Evolutionary conservation across 2,888 invertebrate species (phyloP).

Genomic region (Zootermopsis nevadensis): DNA sequence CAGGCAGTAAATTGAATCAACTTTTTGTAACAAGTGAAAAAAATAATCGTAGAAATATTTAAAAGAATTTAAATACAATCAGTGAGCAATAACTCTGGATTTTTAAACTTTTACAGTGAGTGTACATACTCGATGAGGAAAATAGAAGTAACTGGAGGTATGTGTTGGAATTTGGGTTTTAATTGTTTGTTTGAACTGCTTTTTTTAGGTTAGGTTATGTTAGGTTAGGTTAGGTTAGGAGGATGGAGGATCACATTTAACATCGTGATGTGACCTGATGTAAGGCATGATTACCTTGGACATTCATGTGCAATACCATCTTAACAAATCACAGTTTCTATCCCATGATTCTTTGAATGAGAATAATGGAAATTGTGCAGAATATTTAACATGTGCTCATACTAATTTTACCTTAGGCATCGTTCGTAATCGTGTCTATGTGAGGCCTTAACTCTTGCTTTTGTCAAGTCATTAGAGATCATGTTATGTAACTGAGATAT

Average conservation of each 20-base stretch:
- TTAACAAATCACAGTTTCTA: constrained; percentile 24
- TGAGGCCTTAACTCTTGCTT: neutral
- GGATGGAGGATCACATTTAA: neutral
- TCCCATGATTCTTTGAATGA: neutral
- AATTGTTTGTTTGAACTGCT: neutral
- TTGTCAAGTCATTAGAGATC: no score
- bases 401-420: neutral
- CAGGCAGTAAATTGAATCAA: constrained; percentile 29
- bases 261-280: neutral
- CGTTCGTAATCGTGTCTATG: neutral
- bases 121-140: constrained; percentile 1
- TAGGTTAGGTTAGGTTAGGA: neutral
- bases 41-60: constrained; percentile 4
- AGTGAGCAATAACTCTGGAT: constrained; percentile 27
- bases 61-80: constrained; percentile 24
- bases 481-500: no score
- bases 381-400: constrained; percentile 23
- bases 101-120: neutral
- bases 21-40: neutral
- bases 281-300: neutral
- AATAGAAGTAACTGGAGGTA: constrained; percentile 13
- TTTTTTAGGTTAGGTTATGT: neutral
- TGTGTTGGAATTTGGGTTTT: neutral
- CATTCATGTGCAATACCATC: constrained; percentile 1
- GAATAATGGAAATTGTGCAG: constrained; percentile 12